Evolutionary conservation across 1,140 invertebrate species (phyloP).

Genomic region (Pachyrhynchus sulphureomaculatus): DNA sequence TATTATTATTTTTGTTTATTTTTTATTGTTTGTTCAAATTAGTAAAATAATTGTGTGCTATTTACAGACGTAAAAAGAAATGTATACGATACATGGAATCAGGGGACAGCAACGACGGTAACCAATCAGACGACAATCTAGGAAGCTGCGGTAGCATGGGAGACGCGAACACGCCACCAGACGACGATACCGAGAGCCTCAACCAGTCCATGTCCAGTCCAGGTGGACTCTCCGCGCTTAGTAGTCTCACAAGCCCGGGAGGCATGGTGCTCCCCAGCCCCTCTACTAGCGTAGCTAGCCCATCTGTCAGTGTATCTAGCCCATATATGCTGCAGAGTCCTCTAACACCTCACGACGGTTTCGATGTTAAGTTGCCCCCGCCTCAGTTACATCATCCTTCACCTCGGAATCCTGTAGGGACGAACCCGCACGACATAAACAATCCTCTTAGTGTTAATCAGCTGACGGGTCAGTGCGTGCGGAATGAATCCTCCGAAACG

Average conservation of each 20-base stretch:
- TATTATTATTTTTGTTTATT: not conserved
- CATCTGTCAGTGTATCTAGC: slow-evolving; percentile 61
- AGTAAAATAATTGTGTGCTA: slow-evolving; percentile 21
- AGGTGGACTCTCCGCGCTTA: slow-evolving; percentile 72
- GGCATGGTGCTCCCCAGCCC: slow-evolving; percentile 67
- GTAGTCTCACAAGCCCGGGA: slow-evolving; percentile 75
- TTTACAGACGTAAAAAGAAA: slow-evolving; percentile 95
- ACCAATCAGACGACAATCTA: slow-evolving; percentile 76
- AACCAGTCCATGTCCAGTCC: slow-evolving; percentile 75
- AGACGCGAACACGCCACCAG: slow-evolving; percentile 66
- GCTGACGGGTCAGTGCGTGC: slow-evolving; percentile 73
- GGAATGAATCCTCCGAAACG: slow-evolving; percentile 55
- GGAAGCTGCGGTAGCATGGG: slow-evolving; percentile 76
- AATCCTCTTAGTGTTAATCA: slow-evolving; percentile 88
- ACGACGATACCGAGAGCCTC: slow-evolving; percentile 64
- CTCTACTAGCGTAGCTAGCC: slow-evolving; percentile 66
- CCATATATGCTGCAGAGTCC: slow-evolving; percentile 59
- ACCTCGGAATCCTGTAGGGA: slow-evolving; percentile 77
- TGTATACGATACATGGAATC: slow-evolving; percentile 92
- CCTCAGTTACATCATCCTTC: slow-evolving; percentile 50
- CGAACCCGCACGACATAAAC: slow-evolving; percentile 87
- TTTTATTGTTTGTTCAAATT: slow-evolving; percentile 5
- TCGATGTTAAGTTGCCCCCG: slow-evolving; percentile 46
- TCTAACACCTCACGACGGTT: slow-evolving; percentile 55
- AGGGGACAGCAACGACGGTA: slow-evolving; percentile 69